Base-by-base conservation (phyloP, 2,888 invertebrate species). In the Brachycybe producta region DNA sequence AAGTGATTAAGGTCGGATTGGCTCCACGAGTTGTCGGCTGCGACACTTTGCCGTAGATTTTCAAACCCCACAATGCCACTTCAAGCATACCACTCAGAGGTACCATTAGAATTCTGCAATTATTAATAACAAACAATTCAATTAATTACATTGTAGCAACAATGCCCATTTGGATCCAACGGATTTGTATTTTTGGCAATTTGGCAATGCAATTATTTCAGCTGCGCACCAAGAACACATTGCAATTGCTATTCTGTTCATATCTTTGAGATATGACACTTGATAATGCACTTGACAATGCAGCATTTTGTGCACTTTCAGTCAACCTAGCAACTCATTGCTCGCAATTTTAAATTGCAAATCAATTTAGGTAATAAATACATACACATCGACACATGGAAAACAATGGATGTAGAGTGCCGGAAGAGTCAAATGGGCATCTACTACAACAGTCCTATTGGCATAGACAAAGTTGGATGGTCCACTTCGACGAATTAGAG, bases 1-100 rank as follows among this genome's bases (percentile, higher is more conserved):
- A 48, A 17, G 38, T 32, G 3, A 40, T 19, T 19, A 48, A 24
- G 15, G 13, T 38, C 13, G 48, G 48, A 17, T 26, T 48, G 19
- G 48, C 48, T 5, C 48, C 48, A 1, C 48, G 24, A 8, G 8
- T 17, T 5, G 35, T 17, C 17, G 5, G 5, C 27, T 48, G 48
- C n/a, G 26, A 15, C 15, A 48, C 26, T 39, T 48, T 48, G 26
- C 38, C 48, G 23, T 26, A 48, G 13, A 48, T 40, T 34, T 48
- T 15, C 15, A 48, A 27, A n/a, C 30, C 39, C 48, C 48, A 48
- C 11, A 48, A 28, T 11, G 39, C 40, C n/a, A 48, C 48, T 24
- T 48, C 48, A 5, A 48, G 3, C 40, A 40, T 48, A 7, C 48
- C 48, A 8, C 39, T 40, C 21, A 48, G 40, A 13, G 48, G 40